Evolutionary conservation across 2,797 vertebrate species (phyloP), one percentile per base, ranked within the genome.

Genomic region (Crenuchus spilurus): DNA sequence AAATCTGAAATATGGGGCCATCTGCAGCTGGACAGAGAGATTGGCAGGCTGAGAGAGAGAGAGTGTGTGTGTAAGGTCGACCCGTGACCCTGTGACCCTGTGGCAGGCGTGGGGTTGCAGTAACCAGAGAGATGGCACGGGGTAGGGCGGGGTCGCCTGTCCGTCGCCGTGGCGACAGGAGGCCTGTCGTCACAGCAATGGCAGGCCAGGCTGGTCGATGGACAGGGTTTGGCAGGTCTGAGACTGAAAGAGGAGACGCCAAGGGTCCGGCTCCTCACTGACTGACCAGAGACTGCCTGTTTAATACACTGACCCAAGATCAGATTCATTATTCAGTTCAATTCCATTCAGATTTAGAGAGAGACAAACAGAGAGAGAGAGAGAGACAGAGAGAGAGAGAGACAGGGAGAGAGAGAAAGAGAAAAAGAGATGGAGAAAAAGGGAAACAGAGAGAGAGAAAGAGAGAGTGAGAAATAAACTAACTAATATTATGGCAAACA

Each of bases 1-100:
- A 96, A 96, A 95, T 94, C 94, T 96, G 93, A 92, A 92, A 95
- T 94, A 94, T 92, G 90, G 92, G 92, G 90, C 92, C 94, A 92
- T 94, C 91, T 94, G 93, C 93, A 54, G 65, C 35, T 42, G 44
- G 37, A 31, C 61, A 18, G 82, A 87, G 83, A 88, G 84, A 90
- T 87, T 87, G 85, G 83, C 66, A 86, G 85, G 80, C 88, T 83
- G 24, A 30, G 22, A 84, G n/a, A 91, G 87, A 78, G 90, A 84
- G 86, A 82, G 84, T 89, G 88, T 77, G 81, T 74, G 87, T 89
- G 88, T 88, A 82, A 72, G 69, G 80, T 81, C 81, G 70, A 57
- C 31, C 77, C 83, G 77, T 92, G 91, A 94, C 91, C 93, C 93
- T 93, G 35, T 39, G 39, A 55, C 52, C 31, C 44, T 0, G 18